phyloP scores from a whole-genome alignment of 2,888 invertebrate genomes.

The Orthosia cruda region DNA sequence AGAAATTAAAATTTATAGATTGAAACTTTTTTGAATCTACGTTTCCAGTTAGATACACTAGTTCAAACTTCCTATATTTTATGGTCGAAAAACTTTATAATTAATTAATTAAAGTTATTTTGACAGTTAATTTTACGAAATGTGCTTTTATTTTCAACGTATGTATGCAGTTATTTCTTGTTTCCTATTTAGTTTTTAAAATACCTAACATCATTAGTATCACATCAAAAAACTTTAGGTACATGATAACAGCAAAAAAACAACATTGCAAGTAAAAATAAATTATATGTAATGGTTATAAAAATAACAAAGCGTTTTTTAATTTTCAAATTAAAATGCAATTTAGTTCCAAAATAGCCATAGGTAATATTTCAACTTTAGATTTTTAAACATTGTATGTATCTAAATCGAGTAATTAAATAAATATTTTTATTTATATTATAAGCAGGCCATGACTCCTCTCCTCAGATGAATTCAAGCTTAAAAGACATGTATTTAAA shows the following conservation, averaged over 20 bases:
- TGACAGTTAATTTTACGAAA: background rate
- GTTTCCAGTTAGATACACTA: background rate
- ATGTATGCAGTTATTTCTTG: background rate
- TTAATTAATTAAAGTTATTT: background rate
- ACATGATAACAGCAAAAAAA: constrained; percentile 17
- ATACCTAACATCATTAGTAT: background rate
- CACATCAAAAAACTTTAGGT: constrained; percentile 3
- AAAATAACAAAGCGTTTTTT: constrained; percentile 35
- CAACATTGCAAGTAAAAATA: background rate
- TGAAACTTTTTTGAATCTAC: background rate
- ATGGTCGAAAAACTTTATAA: too few species aligned
- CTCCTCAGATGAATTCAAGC: constrained; percentile 9
- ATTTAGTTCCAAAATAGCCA: constrained; percentile 37
- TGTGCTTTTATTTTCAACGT: background rate
- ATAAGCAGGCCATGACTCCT: background rate
- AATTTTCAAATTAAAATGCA: constrained; percentile 39
- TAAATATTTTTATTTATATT: background rate
- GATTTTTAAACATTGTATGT: background rate
- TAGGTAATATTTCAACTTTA: background rate
- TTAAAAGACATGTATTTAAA: constrained; percentile 29
- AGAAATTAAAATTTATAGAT: background rate
- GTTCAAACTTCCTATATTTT: too few species aligned
- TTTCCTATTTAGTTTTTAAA: background rate
- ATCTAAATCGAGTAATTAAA: background rate
- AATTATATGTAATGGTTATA: constrained; percentile 7